phyloP scores from a whole-genome alignment of 2,797 vertebrate species.

The Polyboroides typus region DNA sequence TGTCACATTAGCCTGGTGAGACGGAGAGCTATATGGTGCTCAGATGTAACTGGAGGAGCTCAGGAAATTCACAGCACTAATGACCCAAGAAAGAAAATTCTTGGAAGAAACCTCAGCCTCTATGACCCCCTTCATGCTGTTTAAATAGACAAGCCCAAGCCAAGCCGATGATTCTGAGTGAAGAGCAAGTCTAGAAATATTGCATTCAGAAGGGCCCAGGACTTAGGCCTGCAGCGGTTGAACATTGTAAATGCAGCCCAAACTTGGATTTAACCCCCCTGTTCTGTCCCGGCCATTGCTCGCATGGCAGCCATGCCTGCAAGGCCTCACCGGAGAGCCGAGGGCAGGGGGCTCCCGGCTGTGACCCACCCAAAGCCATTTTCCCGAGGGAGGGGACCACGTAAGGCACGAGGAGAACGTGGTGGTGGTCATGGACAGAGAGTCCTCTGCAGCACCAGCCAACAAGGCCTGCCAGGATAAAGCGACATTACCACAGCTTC shows the following conservation, averaged over 20 bases:
- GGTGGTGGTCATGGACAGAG: background rate
- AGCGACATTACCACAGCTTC: background rate
- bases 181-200: background rate
- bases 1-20: background rate
- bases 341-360: background rate
- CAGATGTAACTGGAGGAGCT: background rate
- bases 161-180: background rate
- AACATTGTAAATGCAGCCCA: background rate
- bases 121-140: background rate
- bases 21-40: background rate
- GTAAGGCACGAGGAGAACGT: background rate
- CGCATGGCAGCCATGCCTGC: fast-evolving
- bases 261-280: background rate
- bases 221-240: background rate
- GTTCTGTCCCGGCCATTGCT: fast-evolving
- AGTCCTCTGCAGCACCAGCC: fast-evolving
- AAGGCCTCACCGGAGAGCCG: fast-evolving
- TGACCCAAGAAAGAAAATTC: background rate
- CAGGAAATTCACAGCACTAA: background rate
- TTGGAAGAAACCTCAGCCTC: background rate
- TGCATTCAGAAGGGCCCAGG: background rate
- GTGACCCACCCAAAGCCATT: background rate
- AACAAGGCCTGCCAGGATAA: background rate
- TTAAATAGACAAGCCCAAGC: background rate
- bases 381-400: background rate